These are phyloP conservation scores for Hippocampus barbouri DNA, from an alignment of 2,113 vertebrate genomes.

Conservation along the genomic window DNA sequence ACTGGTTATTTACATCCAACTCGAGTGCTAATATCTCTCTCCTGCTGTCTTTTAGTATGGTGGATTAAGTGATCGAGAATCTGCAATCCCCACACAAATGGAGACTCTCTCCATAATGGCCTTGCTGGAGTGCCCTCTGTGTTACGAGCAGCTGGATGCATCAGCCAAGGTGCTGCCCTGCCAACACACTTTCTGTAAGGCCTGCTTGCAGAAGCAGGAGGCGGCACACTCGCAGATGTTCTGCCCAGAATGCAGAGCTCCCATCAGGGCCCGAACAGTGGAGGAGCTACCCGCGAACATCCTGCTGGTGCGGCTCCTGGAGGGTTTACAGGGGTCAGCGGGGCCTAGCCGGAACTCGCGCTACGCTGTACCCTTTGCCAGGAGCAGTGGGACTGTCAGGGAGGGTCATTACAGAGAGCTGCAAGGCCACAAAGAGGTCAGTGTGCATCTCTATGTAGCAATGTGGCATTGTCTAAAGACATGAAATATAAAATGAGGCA, in stretches of 20 bases:
- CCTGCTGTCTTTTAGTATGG: conserved; percentile 37
- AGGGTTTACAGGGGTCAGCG: conserved; percentile 67
- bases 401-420: conserved; percentile 67
- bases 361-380: conserved; percentile 56
- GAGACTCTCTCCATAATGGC: conserved; percentile 80
- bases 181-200: conserved; percentile 91
- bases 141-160: conserved; percentile 80
- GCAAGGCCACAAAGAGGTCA: conserved; percentile 60
- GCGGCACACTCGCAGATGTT: conserved; percentile 75
- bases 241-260: conserved; percentile 85
- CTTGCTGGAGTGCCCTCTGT: conserved; percentile 87
- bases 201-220: conserved; percentile 83
- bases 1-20: background rate
- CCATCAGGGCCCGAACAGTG: conserved; percentile 72
- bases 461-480: background rate
- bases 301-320: conserved; percentile 82
- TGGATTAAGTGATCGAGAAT: conserved; percentile 35
- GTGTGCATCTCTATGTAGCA: conserved; percentile 13
- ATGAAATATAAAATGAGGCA: background rate
- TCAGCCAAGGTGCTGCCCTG: conserved; percentile 91
- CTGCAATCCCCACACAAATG: conserved; percentile 63
- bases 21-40: background rate
- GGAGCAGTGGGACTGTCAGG: conserved; percentile 54
- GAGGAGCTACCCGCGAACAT: conserved; percentile 86
- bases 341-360: conserved; percentile 57